Conservation (phyloP, 2,797 vertebrate genomes). For the Loriculus beryllinus region DNA sequence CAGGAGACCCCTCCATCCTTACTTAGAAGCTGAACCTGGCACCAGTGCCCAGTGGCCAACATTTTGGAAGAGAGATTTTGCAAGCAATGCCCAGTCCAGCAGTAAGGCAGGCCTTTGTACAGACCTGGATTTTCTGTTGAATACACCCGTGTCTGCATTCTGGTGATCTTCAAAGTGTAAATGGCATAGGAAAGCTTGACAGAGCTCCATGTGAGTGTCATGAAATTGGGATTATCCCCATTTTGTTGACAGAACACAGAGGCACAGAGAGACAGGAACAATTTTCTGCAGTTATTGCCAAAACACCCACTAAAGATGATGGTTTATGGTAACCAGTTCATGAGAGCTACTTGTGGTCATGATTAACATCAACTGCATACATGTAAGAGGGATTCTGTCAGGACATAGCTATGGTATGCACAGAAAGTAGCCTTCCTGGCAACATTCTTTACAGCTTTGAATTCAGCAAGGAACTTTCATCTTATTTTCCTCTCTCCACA, state of each 20-base stretch:
- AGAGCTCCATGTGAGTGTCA: background rate
- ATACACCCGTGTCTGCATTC: accelerated
- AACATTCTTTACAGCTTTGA: background rate
- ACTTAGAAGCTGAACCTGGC: background rate
- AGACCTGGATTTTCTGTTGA: background rate
- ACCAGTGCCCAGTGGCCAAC: background rate
- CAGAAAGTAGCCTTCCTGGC: background rate
- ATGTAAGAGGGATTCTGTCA: background rate
- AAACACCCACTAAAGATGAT: background rate
- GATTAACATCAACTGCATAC: background rate
- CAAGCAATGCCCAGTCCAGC: background rate
- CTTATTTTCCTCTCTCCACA: background rate
- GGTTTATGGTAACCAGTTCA: background rate
- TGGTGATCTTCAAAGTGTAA: background rate
- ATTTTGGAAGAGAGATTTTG: background rate
- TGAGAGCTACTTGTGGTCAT: background rate
- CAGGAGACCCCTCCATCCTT: background rate
- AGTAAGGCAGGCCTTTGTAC: background rate
- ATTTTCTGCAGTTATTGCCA: background rate
- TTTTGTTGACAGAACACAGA: background rate
- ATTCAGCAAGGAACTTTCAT: background rate
- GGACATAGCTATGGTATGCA: background rate
- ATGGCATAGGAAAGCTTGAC: background rate
- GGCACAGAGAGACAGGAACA: background rate
- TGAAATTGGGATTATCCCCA: background rate